These are phyloP conservation scores for Sebastes hubbsi DNA, from an alignment of 2,797 vertebrate species.

Conservation along the genomic window DNA sequence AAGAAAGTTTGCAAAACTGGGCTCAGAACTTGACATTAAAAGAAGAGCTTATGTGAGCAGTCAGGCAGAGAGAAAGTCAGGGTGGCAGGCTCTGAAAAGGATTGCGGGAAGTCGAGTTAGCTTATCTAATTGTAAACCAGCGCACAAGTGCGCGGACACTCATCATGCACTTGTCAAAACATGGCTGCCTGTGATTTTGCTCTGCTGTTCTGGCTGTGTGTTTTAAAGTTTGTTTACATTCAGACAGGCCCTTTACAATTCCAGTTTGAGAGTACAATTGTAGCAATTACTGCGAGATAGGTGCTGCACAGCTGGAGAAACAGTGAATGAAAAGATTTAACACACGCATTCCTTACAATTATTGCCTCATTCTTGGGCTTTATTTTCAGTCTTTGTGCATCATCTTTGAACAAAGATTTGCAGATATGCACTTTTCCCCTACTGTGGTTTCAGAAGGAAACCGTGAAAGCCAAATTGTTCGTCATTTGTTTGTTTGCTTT, in stretches of 20 bases:
- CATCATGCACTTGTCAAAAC: slow-evolving; percentile 77
- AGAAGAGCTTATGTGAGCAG: slow-evolving; percentile 60
- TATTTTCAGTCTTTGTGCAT: slow-evolving; percentile 49
- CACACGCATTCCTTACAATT: slow-evolving; percentile 59
- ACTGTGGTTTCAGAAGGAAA: slow-evolving; percentile 3
- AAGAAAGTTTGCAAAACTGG: slow-evolving; percentile 78
- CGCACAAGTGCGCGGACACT: slow-evolving; percentile 64
- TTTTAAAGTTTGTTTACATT: slow-evolving; percentile 85
- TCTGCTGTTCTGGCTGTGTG: slow-evolving; percentile 53
- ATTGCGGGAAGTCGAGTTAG: slow-evolving; percentile 59
- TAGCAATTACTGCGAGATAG: slow-evolving; percentile 88
- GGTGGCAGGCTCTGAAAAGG: slow-evolving; percentile 49
- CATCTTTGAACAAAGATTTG: slow-evolving; percentile 46
- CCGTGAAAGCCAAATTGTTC: not conserved
- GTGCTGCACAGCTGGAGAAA: slow-evolving; percentile 83
- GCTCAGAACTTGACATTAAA: slow-evolving; percentile 74
- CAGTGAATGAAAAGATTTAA: slow-evolving; percentile 84
- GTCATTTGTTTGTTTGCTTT: not conserved
- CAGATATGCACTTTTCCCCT: slow-evolving; percentile 22
- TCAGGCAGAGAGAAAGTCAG: slow-evolving; percentile 35
- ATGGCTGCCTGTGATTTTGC: slow-evolving; percentile 61
- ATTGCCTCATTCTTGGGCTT: slow-evolving; percentile 78
- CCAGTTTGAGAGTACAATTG: slow-evolving; percentile 86
- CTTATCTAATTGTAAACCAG: slow-evolving; percentile 72
- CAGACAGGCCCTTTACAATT: slow-evolving; percentile 67